Base-by-base conservation (phyloP, 2,797 vertebrate genomes). In the Hippocampus kuda region DNA sequence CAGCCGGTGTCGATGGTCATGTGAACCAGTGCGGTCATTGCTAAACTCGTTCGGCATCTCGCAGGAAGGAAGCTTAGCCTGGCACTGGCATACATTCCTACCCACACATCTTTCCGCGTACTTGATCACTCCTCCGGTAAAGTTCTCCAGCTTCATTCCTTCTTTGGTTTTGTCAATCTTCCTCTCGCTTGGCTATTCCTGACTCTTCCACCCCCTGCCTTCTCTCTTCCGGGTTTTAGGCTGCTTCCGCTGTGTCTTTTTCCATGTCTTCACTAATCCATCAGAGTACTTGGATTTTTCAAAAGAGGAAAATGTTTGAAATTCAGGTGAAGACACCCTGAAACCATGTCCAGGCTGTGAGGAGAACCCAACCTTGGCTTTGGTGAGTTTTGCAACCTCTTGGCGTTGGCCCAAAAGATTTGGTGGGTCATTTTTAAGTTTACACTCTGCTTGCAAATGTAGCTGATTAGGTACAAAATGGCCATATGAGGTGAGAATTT, bases 31-130 rank as follows among this genome's bases (percentile, higher is more conserved):
- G 68, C 83, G 80, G 84, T 83, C 83, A 9, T 78, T 81, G 59
- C 66, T 91, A 89, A 91, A 88, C 89, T 88, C 34, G 80, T 87
- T 91, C 91, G 91, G 85, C 76, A 78, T 77, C 71, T 73, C 48
- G 68, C 60, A 75, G 79, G 65, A 79, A 87, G 82, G 74, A 80
- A 88, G 90, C 91, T 90, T 89, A 92, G 72, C 79, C 77, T 78
- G 79, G 77, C 70, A 74, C 72, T 34, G 57, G 30, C 27, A 70
- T 70, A 72, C 70, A 71, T 34, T 65, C 76, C 70, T 63, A 68
- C 69, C 41, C 72, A 74, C 63, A 54, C 66, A 67, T 72, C 70
- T 70, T 42, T 71, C 46, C 18, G 11, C n/a, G 20, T 44, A 63
- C 51, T 59, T 20, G 44, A 22, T 60, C 62, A 60, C 64, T 53